A percentile compares a stretch with the other conserved stretches of the same genome.
phyloP scores from a whole-genome alignment of 1,140 invertebrate species.

The Drosophila obscura region DNA sequence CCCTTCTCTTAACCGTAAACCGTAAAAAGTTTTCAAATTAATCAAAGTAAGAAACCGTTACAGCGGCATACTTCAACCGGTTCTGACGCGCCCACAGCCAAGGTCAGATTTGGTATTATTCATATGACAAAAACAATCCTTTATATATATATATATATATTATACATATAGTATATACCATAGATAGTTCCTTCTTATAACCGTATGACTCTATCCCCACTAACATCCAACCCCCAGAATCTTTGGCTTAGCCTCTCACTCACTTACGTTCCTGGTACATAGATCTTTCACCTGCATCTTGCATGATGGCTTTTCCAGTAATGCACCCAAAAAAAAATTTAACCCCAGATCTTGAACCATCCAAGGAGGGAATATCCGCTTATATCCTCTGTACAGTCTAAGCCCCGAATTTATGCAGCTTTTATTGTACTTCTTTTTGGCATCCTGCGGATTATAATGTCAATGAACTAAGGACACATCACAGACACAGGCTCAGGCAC shows the following conservation, averaged over 20 bases:
- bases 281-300: neutral
- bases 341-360: neutral
- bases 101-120: constrained; percentile 78
- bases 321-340: constrained; percentile 13
- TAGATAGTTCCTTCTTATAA: constrained; percentile 12
- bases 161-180: neutral
- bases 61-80: constrained; percentile 77
- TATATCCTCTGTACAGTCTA: constrained; percentile 10
- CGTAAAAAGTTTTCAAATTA: constrained; percentile 38
- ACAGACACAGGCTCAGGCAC: neutral
- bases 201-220: neutral
- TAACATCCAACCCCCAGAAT: too few species aligned
- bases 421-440: constrained; percentile 26
- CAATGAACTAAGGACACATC: constrained; percentile 34
- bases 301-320: neutral
- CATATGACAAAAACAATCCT: constrained; percentile 16
- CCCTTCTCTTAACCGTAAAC: constrained; percentile 1
- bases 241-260: too few species aligned
- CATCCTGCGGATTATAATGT: constrained; percentile 43
- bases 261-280: too few species aligned
- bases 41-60: constrained; percentile 68
- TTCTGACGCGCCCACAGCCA: constrained; percentile 76
- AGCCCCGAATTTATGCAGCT: constrained; percentile 24
- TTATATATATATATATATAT: constrained; percentile 3
- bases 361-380: constrained; percentile 25